A percentile compares a stretch with the other conserved stretches of the same genome.
These are phyloP conservation scores for Pilophorus perplexus DNA, from an alignment of 2,888 invertebrate species.

Conservation along the genomic window DNA sequence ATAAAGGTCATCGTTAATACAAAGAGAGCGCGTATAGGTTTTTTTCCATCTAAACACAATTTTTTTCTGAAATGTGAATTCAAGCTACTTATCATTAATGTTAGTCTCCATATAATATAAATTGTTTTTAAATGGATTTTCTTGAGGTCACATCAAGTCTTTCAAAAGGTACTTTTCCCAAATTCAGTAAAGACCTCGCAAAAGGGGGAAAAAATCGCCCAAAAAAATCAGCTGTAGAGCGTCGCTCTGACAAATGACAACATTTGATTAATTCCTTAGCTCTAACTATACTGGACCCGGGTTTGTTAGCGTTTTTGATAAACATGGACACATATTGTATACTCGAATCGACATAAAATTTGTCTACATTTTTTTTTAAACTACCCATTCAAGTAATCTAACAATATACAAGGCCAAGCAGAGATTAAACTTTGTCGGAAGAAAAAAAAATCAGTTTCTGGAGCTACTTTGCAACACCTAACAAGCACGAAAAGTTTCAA, in stretches of 20 bases:
- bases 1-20: too few relatives aligned
- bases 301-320: conserved; percentile 31
- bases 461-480: too few relatives aligned
- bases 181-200: conserved; percentile 20
- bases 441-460: background rate
- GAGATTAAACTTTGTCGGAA: conserved; percentile 12
- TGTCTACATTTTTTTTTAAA: background rate
- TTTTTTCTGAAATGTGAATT: too few relatives aligned
- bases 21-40: too few relatives aligned
- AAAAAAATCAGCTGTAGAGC: background rate
- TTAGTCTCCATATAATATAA: background rate
- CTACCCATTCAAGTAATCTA: background rate
- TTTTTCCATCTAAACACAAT: too few relatives aligned
- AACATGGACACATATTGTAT: conserved; percentile 16
- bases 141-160: conserved; percentile 8
- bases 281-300: conserved; percentile 38
- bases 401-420: conserved; percentile 31
- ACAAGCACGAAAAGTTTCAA: too few relatives aligned
- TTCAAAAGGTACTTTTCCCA: background rate
- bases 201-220: background rate
- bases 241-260: background rate
- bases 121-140: background rate
- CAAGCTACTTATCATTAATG: conserved; percentile 8
- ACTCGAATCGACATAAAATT: background rate
- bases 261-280: conserved; percentile 29